phyloP scores from a whole-genome alignment of 2,797 vertebrate genomes.

The Muraenolepis orangiensis region DNA sequence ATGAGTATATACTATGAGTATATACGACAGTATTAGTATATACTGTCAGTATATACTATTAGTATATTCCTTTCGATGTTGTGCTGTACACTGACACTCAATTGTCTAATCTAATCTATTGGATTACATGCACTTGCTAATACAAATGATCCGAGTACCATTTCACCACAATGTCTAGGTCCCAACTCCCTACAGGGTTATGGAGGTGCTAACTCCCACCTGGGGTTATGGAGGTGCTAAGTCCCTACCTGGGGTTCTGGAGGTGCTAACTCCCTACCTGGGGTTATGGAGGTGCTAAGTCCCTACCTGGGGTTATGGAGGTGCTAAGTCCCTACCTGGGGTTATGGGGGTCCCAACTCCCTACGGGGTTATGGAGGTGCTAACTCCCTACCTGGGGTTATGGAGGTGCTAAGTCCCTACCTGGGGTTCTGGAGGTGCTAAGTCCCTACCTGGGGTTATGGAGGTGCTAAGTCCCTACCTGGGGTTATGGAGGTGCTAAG shows the following conservation, averaged over 20 bases:
- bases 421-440: constrained; percentile 75
- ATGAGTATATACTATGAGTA: no score
- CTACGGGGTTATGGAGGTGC: no score
- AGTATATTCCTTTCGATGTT: no score
- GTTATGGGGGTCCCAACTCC: constrained; percentile 74
- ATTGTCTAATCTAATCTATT: no score
- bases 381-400: constrained; percentile 72
- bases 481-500: constrained; percentile 70
- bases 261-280: constrained; percentile 74
- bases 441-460: constrained; percentile 74
- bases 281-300: constrained; percentile 69
- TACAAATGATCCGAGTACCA: background rate
- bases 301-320: constrained; percentile 76
- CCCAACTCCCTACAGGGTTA: no score
- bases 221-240: constrained; percentile 73
- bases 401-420: constrained; percentile 70
- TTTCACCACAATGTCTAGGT: background rate
- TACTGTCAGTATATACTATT: no score
- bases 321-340: constrained; percentile 72
- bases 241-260: constrained; percentile 75
- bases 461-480: constrained; percentile 73
- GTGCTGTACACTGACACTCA: no score
- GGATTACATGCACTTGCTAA: background rate
- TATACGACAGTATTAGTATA: no score
- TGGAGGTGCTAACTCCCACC: constrained; percentile 72